Evolutionary conservation across 1,140 invertebrate species (phyloP), one percentile per base, ranked within the genome.

Genomic region (Chlorops oryzae): DNA sequence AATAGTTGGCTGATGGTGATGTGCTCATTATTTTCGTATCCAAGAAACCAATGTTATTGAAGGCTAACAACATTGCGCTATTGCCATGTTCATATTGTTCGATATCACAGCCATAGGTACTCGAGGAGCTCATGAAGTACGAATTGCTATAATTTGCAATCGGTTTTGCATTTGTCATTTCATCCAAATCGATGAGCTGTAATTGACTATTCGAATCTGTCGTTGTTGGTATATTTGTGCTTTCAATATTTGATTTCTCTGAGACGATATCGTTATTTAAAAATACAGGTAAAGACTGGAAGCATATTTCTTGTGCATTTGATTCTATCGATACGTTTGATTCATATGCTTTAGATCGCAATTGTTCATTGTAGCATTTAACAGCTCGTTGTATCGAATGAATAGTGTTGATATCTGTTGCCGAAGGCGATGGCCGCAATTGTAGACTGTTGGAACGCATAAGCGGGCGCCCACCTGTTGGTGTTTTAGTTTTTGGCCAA

Each of bases 1-100:
- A 89, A 67, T 88, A 88, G 73, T 88, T 88, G 0, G 85, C 85
- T 18, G 85, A 87, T 0, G 86, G 85, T 6, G 83, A 86, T 56
- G 80, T 83, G 55, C 81, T 85, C 84, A 86, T 86, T 38, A 69
- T 80, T 52, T 84, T 82, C 3, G 83, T 85, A 55, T 88, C 86
- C 18, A 87, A 62, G 59, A 87, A 87, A 18, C 66, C 57, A 5
- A n/a, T n/a, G n/a, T n/a, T n/a, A n/a, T n/a, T n/a, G n/a, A n/a
- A n/a, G n/a, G n/a, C n/a, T n/a, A n/a, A n/a, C n/a, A n/a, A 62
- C 66, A 17, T 64, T 59, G 2, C 56, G 58, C 7, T 50, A 50
- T 12, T 32, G 28, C 9, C 9, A 32, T 32, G 9, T 32, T 32
- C 28, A 32, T 32, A 32, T 32, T 32, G 9, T 32, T 32, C 28